These are phyloP conservation scores for Drosophila falleni DNA, from an alignment of 2,888 invertebrate genomes.

Conservation along the genomic window DNA sequence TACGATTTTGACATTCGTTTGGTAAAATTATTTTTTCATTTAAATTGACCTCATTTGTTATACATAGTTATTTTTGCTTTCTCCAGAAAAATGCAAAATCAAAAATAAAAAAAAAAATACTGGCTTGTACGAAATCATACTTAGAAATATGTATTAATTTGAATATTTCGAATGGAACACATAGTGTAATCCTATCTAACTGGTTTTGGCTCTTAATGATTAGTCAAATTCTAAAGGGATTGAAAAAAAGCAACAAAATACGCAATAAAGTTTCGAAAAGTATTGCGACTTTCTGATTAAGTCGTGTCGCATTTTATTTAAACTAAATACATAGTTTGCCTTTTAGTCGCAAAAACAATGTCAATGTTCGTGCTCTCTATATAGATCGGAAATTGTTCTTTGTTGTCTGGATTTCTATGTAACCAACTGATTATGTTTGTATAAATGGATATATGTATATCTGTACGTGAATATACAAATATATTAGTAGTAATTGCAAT, in stretches of 20 bases:
- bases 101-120: too few relatives aligned
- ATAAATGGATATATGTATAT: not conserved
- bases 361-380: slow-evolving; percentile 12
- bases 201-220: not conserved
- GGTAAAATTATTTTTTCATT: too few relatives aligned
- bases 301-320: not conserved
- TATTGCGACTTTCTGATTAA: slow-evolving; percentile 25
- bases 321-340: slow-evolving; percentile 8
- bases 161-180: not conserved
- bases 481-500: not conserved
- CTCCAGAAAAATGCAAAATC: too few relatives aligned
- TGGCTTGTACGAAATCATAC: not conserved
- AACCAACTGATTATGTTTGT: slow-evolving; percentile 18
- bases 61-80: too few relatives aligned
- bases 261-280: not conserved
- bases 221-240: not conserved
- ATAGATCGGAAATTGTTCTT: slow-evolving; percentile 27
- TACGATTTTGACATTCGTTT: too few relatives aligned
- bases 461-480: not conserved
- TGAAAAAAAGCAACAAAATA: too few relatives aligned
- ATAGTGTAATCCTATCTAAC: not conserved
- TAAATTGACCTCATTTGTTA: too few relatives aligned
- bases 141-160: not conserved
- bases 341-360: slow-evolving; percentile 4
- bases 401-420: slow-evolving; percentile 40